Conservation (phyloP, 2,888 invertebrate species). For the Venusia cambrica region DNA sequence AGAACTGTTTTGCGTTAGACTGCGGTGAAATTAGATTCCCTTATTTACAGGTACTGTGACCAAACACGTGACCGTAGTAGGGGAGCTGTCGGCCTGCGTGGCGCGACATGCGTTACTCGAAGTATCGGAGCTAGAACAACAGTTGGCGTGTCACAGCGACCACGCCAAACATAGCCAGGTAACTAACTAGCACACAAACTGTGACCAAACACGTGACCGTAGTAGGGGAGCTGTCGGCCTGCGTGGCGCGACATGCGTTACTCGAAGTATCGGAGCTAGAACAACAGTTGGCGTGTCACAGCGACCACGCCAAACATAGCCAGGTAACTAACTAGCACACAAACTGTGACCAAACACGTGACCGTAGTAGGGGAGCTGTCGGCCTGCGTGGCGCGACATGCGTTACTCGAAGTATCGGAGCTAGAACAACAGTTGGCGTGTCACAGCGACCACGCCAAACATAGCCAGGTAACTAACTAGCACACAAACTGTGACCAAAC, state of each 20-base stretch:
- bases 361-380: slow-evolving; percentile 98
- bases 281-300: slow-evolving; percentile 95
- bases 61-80: slow-evolving; percentile 98
- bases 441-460: slow-evolving; percentile 90
- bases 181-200: slow-evolving; percentile 89
- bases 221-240: slow-evolving; percentile 95
- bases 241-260: slow-evolving; percentile 88
- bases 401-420: slow-evolving; percentile 94
- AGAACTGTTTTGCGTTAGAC: no score
- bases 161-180: slow-evolving; percentile 88
- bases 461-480: slow-evolving; percentile 83
- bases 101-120: slow-evolving; percentile 89
- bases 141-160: slow-evolving; percentile 93
- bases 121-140: slow-evolving; percentile 96
- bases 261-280: slow-evolving; percentile 96
- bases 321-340: slow-evolving; percentile 84
- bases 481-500: slow-evolving; percentile 97
- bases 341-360: slow-evolving; percentile 98
- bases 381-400: slow-evolving; percentile 87
- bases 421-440: slow-evolving; percentile 96
- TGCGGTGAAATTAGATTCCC: no score
- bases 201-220: slow-evolving; percentile 98
- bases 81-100: slow-evolving; percentile 94
- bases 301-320: slow-evolving; percentile 88
- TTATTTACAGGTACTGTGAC: slow-evolving; percentile 94